Evolutionary conservation across 2,797 vertebrate species (phyloP), one percentile per base, ranked within the genome.

Genomic region (Astyanax mexicanus): DNA sequence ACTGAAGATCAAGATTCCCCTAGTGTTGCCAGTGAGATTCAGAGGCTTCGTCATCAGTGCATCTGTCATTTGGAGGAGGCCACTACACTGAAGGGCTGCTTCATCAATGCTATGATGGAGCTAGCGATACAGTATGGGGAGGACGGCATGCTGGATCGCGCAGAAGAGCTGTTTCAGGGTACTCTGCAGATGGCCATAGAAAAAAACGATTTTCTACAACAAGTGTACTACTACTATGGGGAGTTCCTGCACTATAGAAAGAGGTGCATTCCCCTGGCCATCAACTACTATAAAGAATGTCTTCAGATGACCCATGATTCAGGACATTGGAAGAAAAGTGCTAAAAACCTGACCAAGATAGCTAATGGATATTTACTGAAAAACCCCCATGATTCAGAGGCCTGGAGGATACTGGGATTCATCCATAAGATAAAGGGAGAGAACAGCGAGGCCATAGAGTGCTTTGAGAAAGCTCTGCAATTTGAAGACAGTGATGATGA

Each of bases 61-160:
- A 89, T 93, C 75, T 86, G 78, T 83, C 84, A 94, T 80, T 91
- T 94, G 27, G 84, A 90, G 81, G 83, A 3, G 44, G 86, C 5
- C 0, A 23, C 45, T 29, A 69, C 85, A 0, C 40, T 62, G 21
- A 92, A 88, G 61, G 8, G 71, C 19, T 72, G 62, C 13, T 93
- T 90, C 80, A 42, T 89, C 44, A 0, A 0, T 81, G 91, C 90
- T 49, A 17, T 87, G 45, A 0, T 0, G 0, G 92, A 92, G 27
- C 86, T 95, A 44, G 93, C 88, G 60, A 3, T 7, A 0, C 79
- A 81, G 54, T 94, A 93, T 3, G 74, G 74, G 0, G 21, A 88
- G 75, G 75, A 0, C 17, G 38, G 54, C 4, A 78, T 74, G 32
- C 72, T 88, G 7, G 0, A 70, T n/a, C 79, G 88, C 67, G 92